Base-by-base conservation (phyloP, 2,888 invertebrate genomes). In the Bruchidius siliquastri region DNA sequence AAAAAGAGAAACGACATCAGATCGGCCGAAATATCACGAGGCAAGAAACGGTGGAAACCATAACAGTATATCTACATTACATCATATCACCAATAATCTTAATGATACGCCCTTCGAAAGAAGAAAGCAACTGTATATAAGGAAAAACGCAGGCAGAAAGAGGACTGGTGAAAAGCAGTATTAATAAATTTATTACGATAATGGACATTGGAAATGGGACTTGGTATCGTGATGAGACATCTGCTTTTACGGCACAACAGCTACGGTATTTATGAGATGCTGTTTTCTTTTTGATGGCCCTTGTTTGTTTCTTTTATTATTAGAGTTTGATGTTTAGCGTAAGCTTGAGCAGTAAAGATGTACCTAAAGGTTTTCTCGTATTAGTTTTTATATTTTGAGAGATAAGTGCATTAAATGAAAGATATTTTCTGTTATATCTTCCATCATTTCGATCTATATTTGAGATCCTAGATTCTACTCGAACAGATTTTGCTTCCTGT, bases 121-220 rank as follows among this genome's bases (percentile, higher is more conserved):
- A 76, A 22, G 68, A n/a, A 67, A 69, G n/a, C 71, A 22, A 67
- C 70, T 21, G 70, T 72, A 72, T n/a, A 22, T 26, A 26, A 71
- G 72, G 26, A 71, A 67, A 69, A 69, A 71, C 72, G 22, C 6
- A 21, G 22, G 68, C 21, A 68, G 21, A 21, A 68, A 49, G 72
- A 69, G 74, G 74, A 68, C 75, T 76, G 76, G 77, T 74, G 76
- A 77, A 79, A 75, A 73, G 79, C 79, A 78, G 80, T 81, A 82
- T 82, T 82, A 83, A 82, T 82, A 83, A 83, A 83, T 82, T 82
- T 82, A 82, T 82, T 82, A 79, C 81, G 74, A 80, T 80, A 80
- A 80, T 80, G 79, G 77, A 77, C 78, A 79, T 77, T 77, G 78
- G 75, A 76, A 73, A 71, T 68, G 76, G 74, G 72, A 74, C 72